Conservation (phyloP, 2,888 invertebrate genomes). For the Parnassius glacialis region DNA sequence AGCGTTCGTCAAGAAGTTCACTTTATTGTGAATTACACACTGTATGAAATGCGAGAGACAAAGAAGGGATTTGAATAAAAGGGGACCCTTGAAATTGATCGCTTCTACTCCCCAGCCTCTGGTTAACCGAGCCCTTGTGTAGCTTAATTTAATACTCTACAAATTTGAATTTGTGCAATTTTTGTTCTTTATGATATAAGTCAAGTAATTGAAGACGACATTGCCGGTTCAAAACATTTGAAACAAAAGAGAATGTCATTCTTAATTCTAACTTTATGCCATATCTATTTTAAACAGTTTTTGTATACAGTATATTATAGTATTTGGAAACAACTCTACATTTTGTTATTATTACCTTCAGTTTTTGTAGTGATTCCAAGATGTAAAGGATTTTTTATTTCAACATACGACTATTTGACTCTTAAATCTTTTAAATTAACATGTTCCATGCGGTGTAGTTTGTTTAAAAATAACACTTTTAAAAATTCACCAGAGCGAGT, state of each 20-base stretch:
- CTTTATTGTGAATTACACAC: constrained; percentile 66
- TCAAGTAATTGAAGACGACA: background rate
- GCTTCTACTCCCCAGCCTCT: constrained; percentile 67
- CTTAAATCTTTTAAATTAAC: constrained; percentile 2
- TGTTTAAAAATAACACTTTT: constrained; percentile 17
- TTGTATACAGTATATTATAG: no score
- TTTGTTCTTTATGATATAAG: constrained; percentile 30
- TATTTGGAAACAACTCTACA: no score
- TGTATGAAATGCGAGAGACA: constrained; percentile 74
- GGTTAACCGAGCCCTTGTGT: constrained; percentile 68
- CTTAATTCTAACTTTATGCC: no score
- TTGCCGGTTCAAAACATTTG: no score
- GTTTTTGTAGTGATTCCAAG: no score
- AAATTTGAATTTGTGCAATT: constrained; percentile 69
- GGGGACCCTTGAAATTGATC: constrained; percentile 78
- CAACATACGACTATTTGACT: no score
- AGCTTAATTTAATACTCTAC: constrained; percentile 66
- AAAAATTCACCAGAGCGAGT: constrained; percentile 23
- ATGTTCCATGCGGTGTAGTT: constrained; percentile 5
- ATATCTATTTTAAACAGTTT: no score
- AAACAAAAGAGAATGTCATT: no score
- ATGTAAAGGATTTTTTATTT: no score
- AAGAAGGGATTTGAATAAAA: constrained; percentile 77
- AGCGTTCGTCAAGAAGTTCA: constrained; percentile 35
- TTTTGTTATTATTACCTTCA: no score